Evolutionary conservation across 2,888 invertebrate genomes (phyloP).

Genomic region (Epiblema foenella): DNA sequence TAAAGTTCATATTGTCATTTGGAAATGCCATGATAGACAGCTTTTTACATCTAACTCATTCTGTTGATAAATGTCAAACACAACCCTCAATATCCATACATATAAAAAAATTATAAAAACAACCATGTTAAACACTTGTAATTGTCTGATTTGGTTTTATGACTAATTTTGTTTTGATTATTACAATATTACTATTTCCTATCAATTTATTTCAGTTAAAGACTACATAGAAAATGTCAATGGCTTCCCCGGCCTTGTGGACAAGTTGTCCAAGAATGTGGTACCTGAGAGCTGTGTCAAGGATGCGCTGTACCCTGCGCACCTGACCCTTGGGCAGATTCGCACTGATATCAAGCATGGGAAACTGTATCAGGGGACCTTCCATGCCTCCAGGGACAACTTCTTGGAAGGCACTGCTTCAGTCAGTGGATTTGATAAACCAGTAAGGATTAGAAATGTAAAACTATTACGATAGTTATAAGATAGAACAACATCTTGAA

Average conservation of each 20-base stretch:
- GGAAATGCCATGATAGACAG: no score
- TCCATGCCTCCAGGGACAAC: conserved; percentile 95
- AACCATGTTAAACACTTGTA: no score
- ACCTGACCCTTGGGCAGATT: conserved; percentile 91
- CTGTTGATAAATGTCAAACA: no score
- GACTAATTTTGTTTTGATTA: no score
- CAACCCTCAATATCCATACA: no score
- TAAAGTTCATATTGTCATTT: no score
- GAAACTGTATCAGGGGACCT: conserved; percentile 91
- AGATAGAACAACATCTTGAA: no score
- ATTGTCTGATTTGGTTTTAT: no score
- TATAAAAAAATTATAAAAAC: no score
- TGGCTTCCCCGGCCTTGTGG: conserved; percentile 88
- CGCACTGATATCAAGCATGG: conserved; percentile 92
- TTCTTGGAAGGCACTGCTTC: conserved; percentile 96
- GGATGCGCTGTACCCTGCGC: conserved; percentile 92
- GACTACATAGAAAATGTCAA: conserved; percentile 91
- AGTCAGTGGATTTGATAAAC: conserved; percentile 91
- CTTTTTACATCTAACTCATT: no score
- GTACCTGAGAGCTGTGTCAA: conserved; percentile 85
- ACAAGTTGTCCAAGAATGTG: conserved; percentile 91
- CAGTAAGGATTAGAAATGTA: conserved; percentile 82
- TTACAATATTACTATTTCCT: neutral
- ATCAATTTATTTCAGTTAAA: conserved; percentile 80
- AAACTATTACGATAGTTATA: no score